These are phyloP conservation scores for Colius striatus DNA, from an alignment of 2,113 vertebrate genomes.

Conservation along the genomic window DNA sequence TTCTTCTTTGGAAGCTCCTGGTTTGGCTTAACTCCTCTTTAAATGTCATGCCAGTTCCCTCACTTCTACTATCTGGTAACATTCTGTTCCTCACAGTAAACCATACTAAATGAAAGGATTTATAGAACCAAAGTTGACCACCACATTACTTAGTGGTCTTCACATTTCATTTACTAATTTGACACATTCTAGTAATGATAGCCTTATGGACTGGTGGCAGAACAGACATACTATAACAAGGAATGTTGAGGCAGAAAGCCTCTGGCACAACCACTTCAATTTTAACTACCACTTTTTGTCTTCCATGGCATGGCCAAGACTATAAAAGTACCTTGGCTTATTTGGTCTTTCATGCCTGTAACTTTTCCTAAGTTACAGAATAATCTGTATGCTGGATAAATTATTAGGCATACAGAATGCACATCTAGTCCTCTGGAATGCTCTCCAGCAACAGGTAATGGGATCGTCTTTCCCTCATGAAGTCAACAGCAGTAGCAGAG, in stretches of 20 bases:
- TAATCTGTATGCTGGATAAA: background rate
- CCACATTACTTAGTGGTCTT: background rate
- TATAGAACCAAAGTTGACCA: background rate
- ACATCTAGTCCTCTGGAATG: background rate
- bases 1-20: background rate
- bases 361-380: background rate
- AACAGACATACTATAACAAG: background rate
- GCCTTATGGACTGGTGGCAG: background rate
- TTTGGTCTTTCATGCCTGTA: background rate
- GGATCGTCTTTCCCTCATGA: background rate
- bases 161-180: background rate
- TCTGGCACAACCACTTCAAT: background rate
- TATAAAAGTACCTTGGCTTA: background rate
- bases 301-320: background rate
- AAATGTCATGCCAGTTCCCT: background rate
- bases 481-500: background rate
- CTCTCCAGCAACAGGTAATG: background rate
- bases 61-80: background rate
- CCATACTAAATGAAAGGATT: background rate
- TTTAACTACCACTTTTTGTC: background rate
- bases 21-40: background rate
- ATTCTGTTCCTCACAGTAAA: background rate
- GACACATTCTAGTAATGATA: background rate
- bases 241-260: background rate
- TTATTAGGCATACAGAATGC: background rate